Conservation (phyloP, 2,888 invertebrate species). For the Drosophila pseudotalamancana region DNA sequence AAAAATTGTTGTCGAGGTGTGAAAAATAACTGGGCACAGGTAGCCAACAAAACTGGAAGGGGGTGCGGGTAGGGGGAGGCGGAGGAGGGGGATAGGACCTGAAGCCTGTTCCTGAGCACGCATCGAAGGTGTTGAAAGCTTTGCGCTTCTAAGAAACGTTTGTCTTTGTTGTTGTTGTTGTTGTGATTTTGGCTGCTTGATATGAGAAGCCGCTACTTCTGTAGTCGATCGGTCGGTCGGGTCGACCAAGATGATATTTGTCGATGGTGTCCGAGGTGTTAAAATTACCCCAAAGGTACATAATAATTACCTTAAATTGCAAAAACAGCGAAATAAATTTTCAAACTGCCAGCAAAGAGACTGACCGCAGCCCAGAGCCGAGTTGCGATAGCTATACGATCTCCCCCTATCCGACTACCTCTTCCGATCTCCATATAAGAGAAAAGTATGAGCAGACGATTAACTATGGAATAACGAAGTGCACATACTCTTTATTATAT, state of each 20-base stretch:
- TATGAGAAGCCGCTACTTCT: slow-evolving; percentile 62
- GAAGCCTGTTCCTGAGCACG: slow-evolving; percentile 66
- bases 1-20: slow-evolving; percentile 80
- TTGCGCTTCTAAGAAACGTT: slow-evolving; percentile 82
- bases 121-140: slow-evolving; percentile 80
- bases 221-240: slow-evolving; percentile 33
- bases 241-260: slow-evolving; percentile 77
- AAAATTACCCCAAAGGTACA: slow-evolving; percentile 84
- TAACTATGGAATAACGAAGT: too few species aligned
- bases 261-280: slow-evolving; percentile 84
- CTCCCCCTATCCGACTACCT: not conserved
- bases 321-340: slow-evolving; percentile 83
- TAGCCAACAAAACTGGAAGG: not conserved
- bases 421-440: not conserved
- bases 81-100: slow-evolving; percentile 3
- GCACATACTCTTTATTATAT: too few species aligned
- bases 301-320: slow-evolving; percentile 84
- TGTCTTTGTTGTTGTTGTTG: slow-evolving; percentile 62
- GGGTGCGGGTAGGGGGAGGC: not conserved
- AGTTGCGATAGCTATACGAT: slow-evolving; percentile 33
- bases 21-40: slow-evolving; percentile 81
- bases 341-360: slow-evolving; percentile 64
- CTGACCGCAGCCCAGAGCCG: slow-evolving; percentile 41
- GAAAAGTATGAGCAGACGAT: too few species aligned
- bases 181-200: slow-evolving; percentile 71